Evolutionary conservation across 2,797 vertebrate species (phyloP), one percentile per base, ranked within the genome.

Genomic region (Gymnoscopelus microlampas): DNA sequence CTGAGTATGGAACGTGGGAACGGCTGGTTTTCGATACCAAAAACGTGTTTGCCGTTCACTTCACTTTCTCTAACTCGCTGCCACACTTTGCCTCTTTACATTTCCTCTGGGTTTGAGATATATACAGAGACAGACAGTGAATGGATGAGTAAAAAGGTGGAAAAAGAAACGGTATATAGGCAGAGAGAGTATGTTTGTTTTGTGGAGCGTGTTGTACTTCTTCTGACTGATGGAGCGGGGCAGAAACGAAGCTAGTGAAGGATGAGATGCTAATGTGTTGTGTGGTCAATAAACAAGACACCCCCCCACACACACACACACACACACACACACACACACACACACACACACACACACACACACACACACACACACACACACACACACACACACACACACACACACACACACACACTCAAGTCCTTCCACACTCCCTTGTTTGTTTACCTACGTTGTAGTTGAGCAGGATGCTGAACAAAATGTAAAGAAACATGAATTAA

Each of bases 201-300:
- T 85, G 79, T 65, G 63, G 79, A 79, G 74, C 58, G 66, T 76
- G 83, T 78, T 81, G 85, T 39, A 77, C 74, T 60, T 70, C 79
- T 26, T 61, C 53, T 84, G 83, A 83, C 71, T 87, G 85, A 84
- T 76, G 60, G 80, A 71, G 79, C 35, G 73, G 80, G 71, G 73
- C 85, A 85, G 82, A 63, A 63, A 67, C 66, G 50, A 47, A 79
- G 74, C 80, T 85, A 85, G 83, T 88, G 85, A 76, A 70, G 73
- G 85, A 68, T 76, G 78, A 51, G 83, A 89, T 88, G 85, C 87
- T 91, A 92, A 93, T 92, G 89, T 91, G 87, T 81, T 84, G 71
- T 13, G 11, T 15, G 81, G 72, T 85, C 83, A 90, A 92, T 87
- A 87, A 87, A 86, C 87, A 83, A 83, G 80, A 23, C 71, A 66